A percentile compares a stretch with the other conserved stretches of the same genome.
Evolutionary conservation across 2,888 invertebrate genomes (phyloP).

Genomic region (Sinodicranocentrus sp.): DNA sequence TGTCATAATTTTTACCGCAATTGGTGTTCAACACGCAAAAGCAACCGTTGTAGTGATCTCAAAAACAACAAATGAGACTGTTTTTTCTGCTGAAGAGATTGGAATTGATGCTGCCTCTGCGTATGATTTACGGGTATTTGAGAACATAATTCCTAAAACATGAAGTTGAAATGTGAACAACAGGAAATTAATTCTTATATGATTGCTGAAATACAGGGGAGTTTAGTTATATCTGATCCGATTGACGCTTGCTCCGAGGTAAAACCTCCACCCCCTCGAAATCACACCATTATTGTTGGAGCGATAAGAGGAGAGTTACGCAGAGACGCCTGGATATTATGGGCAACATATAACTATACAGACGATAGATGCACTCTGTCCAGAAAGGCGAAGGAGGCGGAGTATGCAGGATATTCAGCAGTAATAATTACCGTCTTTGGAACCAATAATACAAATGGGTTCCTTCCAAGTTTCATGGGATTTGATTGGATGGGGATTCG

Average conservation of each 20-base stretch:
- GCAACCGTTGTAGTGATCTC: constrained; percentile 71
- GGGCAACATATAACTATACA: constrained; percentile 52
- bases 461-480: constrained; percentile 70
- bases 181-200: too few species aligned
- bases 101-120: constrained; percentile 71
- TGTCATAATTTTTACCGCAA: constrained; percentile 15
- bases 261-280: constrained; percentile 49
- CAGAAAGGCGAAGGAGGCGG: constrained; percentile 62
- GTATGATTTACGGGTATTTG: constrained; percentile 60
- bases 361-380: constrained; percentile 59
- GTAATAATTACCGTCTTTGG: constrained; percentile 63
- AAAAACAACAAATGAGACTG: constrained; percentile 63
- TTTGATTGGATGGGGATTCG: constrained; percentile 72
- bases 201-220: constrained; percentile 45
- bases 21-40: constrained; percentile 22
- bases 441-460: constrained; percentile 60
- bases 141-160: not conserved
- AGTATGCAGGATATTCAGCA: constrained; percentile 68
- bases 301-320: constrained; percentile 8
- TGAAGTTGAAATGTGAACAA: too few species aligned
- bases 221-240: constrained; percentile 58
- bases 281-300: constrained; percentile 44
- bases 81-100: constrained; percentile 68
- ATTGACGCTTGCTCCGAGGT: constrained; percentile 65
- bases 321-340: constrained; percentile 64